Percentiles rank a stretch among this genome's conserved stretches.
Evolutionary conservation across 2,113 vertebrate species (phyloP).

Genomic region (Oreocharis arfaki): DNA sequence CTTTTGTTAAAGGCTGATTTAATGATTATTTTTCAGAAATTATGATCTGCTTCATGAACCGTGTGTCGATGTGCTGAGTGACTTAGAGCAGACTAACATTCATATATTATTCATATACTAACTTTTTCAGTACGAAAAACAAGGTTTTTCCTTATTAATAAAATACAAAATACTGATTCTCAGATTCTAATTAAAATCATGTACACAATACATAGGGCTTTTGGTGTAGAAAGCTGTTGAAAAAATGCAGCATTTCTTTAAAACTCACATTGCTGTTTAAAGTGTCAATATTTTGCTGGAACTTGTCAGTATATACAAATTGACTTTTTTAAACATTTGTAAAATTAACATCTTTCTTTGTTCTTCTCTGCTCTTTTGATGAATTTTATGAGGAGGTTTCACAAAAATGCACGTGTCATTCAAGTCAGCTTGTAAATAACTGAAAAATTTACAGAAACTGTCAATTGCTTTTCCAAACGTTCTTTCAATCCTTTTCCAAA

Average conservation of each 20-base stretch:
- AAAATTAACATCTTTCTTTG: background rate
- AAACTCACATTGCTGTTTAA: background rate
- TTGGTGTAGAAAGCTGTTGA: background rate
- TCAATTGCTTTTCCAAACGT: background rate
- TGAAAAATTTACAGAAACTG: background rate
- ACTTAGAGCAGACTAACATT: background rate
- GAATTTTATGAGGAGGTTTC: background rate
- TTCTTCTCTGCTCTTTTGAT: background rate
- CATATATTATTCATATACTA: background rate
- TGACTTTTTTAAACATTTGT: background rate
- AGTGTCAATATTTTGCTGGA: background rate
- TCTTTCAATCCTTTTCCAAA: background rate
- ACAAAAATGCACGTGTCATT: background rate
- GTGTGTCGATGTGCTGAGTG: background rate
- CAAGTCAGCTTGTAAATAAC: background rate
- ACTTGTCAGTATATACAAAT: background rate
- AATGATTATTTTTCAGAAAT: background rate
- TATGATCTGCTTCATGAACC: background rate
- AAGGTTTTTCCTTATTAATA: background rate
- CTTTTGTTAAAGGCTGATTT: background rate
- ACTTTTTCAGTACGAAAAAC: background rate
- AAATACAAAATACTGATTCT: background rate
- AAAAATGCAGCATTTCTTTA: background rate
- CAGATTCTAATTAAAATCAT: background rate
- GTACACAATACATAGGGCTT: rapidly evolving